Base-by-base conservation (phyloP, 2,113 vertebrate genomes). In the Eublepharis macularius region DNA sequence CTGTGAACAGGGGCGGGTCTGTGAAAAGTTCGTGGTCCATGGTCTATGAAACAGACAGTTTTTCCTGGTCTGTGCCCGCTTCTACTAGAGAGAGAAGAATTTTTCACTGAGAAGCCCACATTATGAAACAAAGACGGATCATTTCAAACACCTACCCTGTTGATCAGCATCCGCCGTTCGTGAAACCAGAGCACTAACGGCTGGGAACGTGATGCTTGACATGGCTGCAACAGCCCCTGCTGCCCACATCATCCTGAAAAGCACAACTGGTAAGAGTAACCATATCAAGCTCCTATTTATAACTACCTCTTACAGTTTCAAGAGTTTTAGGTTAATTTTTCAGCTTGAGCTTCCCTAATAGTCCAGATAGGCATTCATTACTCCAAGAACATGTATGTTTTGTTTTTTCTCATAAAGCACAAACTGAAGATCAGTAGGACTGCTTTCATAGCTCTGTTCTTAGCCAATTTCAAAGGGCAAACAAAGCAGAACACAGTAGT, bases 241-340 rank as follows among this genome's bases (percentile, higher is more conserved):
- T 0, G 98, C 98, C 98, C 97, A 98, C 97, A 98, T 98, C 98
- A 98, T 98, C 98, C 98, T 98, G 91, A 39, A 74, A n/a, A 79
- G 11, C 43, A 66, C 43, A 72, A 60, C 1, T 14, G 19, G 7
- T 19, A 57, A 45, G 14, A 16, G 7, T 29, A 60, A 39, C n/a
- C 19, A 13, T 29, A 34, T 26, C 57, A 51, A n/a, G 21, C 13
- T 29, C 17, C 2, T 11, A 84, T 6, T 57, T 17, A 78, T 54
- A 54, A 70, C 19, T 6, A 45, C 14, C 39, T 45, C 26, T 80
- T 24, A 36, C 3, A 4, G 13, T 1, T 49, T 65, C 24, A 65
- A 77, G 19, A 60, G 60, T 45, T 16, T 72, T n/a, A 69, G n/a
- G 39, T 41, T 36, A 69, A 83, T 32, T 75, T 74, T 8, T 29